Conservation (phyloP, 2,113 vertebrate genomes). For the Cavia aperea region DNA sequence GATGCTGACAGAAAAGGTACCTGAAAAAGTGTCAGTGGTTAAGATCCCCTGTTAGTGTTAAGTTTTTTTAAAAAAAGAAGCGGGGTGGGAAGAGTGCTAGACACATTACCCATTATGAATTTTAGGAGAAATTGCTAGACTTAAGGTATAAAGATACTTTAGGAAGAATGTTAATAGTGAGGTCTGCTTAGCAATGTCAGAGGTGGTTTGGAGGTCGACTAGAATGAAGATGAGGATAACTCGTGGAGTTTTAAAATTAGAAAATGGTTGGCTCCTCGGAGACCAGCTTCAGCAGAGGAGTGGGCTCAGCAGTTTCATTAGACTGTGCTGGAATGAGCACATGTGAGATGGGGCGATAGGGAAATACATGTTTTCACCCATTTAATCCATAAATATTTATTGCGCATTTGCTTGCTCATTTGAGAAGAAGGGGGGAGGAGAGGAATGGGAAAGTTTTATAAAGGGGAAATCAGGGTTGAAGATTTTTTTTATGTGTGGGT, state of each 20-base stretch:
- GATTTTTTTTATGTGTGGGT: conserved; percentile 36
- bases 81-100: background rate
- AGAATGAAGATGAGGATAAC: conserved; percentile 22
- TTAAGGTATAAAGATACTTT: background rate
- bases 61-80: background rate
- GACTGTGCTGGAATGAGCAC: background rate
- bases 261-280: conserved; percentile 37
- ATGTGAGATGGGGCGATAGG: conserved; percentile 19
- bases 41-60: background rate
- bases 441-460: conserved; percentile 24
- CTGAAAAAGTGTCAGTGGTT: background rate
- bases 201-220: conserved; percentile 18
- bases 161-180: conserved; percentile 21
- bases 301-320: conserved; percentile 13
- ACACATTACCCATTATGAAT: background rate
- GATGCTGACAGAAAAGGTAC: background rate
- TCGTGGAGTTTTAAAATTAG: conserved; percentile 54
- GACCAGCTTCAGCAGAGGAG: conserved; percentile 37
- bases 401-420: conserved; percentile 56
- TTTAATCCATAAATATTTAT: conserved; percentile 69
- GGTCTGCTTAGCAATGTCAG: background rate
- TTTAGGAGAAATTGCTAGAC: background rate
- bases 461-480: conserved; percentile 35
- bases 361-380: conserved; percentile 40
- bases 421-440: conserved; percentile 3